These are phyloP conservation scores for Mizuhopecten yessoensis DNA, from an alignment of 1,140 invertebrate species.

Conservation along the genomic window DNA sequence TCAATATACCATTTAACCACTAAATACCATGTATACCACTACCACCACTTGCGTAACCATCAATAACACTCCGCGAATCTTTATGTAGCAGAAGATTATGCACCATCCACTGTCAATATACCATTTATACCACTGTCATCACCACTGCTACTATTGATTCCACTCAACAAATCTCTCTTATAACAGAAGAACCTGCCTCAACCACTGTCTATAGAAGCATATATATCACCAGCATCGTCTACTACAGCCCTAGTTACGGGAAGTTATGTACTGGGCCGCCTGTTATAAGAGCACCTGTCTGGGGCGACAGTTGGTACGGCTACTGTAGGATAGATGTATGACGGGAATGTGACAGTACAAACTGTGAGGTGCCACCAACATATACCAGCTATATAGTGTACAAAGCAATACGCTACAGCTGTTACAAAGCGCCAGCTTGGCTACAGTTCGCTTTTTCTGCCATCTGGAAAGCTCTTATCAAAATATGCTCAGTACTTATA, in stretches of 20 bases:
- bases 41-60: too few species aligned
- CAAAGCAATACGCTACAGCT: neutral
- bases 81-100: too few species aligned
- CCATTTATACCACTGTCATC: too few species aligned
- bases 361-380: slow-evolving; percentile 21
- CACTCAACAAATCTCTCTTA: too few species aligned
- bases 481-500: slow-evolving; percentile 11
- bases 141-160: too few species aligned
- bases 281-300: slow-evolving; percentile 11
- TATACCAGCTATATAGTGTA: slow-evolving; percentile 12
- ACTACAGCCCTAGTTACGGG: neutral
- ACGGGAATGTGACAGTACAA: slow-evolving; percentile 25
- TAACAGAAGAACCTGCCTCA: neutral
- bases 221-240: neutral
- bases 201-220: neutral
- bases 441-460: neutral
- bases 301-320: neutral
- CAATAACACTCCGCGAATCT: too few species aligned
- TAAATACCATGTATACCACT: too few species aligned
- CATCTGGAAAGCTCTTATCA: slow-evolving; percentile 33
- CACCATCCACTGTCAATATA: too few species aligned
- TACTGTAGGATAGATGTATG: neutral
- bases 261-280: slow-evolving; percentile 22
- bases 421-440: slow-evolving; percentile 8
- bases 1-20: too few species aligned